These are phyloP conservation scores for Bucco capensis DNA, from an alignment of 2,113 vertebrate genomes.

Conservation along the genomic window DNA sequence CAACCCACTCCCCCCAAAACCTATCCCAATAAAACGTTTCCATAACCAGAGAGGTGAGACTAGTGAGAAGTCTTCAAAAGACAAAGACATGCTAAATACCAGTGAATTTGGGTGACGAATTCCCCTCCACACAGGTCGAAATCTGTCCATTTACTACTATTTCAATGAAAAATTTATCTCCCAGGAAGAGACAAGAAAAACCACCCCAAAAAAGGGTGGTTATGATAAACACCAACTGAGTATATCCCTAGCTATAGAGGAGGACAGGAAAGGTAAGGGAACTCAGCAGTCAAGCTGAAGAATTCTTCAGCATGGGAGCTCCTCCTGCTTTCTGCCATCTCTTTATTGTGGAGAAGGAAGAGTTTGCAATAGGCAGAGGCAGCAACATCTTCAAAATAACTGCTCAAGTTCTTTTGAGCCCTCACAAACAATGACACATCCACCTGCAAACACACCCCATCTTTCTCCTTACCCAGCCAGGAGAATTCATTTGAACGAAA, in stretches of 20 bases:
- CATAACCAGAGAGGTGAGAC: not conserved
- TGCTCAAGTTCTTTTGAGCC: not conserved
- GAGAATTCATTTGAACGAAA: not conserved
- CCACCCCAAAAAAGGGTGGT: not conserved
- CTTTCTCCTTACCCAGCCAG: not conserved
- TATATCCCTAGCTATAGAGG: not conserved
- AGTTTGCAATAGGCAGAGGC: not conserved
- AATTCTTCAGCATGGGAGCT: not conserved
- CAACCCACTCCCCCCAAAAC: not conserved
- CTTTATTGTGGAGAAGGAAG: not conserved
- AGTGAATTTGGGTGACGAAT: not conserved
- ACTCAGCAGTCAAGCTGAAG: not conserved
- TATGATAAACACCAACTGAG: not conserved
- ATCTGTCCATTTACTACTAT: not conserved
- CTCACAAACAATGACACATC: not conserved
- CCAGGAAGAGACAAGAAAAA: not conserved
- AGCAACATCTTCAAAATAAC: not conserved
- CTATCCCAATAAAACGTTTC: not conserved
- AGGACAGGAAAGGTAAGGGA: not conserved
- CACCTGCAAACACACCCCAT: not conserved
- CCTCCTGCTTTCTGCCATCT: not conserved
- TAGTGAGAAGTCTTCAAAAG: not conserved
- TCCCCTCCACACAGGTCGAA: not conserved
- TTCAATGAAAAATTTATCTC: not conserved
- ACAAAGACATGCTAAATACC: not conserved